Conservation (phyloP, 2,113 vertebrate species). For the Agelaius phoeniceus region DNA sequence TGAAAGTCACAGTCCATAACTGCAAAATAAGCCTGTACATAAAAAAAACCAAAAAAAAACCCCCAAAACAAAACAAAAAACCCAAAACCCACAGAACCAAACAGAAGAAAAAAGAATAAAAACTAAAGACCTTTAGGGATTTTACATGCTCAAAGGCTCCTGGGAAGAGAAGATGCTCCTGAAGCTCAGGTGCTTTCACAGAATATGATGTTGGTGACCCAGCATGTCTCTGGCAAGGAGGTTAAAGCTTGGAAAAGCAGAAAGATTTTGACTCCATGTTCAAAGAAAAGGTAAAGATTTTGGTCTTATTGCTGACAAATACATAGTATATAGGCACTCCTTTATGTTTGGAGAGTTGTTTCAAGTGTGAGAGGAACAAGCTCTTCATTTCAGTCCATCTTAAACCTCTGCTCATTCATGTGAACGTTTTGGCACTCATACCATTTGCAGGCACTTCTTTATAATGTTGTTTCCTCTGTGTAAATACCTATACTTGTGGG, state of each 20-base stretch:
- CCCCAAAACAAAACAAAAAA: too few relatives aligned
- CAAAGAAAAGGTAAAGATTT: not conserved
- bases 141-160: not conserved
- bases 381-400: not conserved
- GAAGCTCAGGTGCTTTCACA: not conserved
- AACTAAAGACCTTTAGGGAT: not conserved
- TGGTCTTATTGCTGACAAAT: not conserved
- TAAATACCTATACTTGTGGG: not conserved
- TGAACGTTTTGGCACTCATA: not conserved
- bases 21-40: not conserved
- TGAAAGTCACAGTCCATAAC: slow-evolving; percentile 44
- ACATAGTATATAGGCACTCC: not conserved
- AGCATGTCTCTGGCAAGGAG: not conserved
- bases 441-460: not conserved
- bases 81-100: not conserved
- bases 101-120: not conserved
- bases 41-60: not conserved
- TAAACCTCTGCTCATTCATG: not conserved
- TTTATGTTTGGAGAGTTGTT: not conserved
- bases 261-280: not conserved
- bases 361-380: not conserved
- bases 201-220: not conserved
- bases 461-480: not conserved
- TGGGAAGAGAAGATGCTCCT: not conserved
- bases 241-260: not conserved